Conservation (phyloP, 2,113 vertebrate species). For the Halichoerus grypus region DNA sequence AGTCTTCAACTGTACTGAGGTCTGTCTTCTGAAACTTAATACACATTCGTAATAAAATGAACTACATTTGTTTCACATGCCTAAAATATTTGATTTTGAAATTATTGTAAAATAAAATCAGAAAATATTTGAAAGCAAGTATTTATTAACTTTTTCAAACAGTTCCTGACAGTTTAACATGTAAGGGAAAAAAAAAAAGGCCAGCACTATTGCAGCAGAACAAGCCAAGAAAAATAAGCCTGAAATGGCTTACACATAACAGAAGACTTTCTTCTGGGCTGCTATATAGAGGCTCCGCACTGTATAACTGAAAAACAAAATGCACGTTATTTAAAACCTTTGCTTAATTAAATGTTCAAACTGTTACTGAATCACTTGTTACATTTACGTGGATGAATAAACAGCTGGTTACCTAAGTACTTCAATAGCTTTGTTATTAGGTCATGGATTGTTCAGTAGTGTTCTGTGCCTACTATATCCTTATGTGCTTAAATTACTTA, state of each 20-base stretch:
- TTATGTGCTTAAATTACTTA: not conserved
- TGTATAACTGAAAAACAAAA: slow-evolving; percentile 71
- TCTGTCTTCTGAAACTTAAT: not conserved
- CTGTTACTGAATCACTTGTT: not conserved
- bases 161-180: slow-evolving; percentile 50
- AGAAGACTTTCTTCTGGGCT: slow-evolving; percentile 60
- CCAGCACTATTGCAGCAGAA: slow-evolving; percentile 40
- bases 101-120: slow-evolving; percentile 41
- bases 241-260: slow-evolving; percentile 26
- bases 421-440: not conserved
- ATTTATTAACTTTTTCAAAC: slow-evolving; percentile 69
- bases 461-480: not conserved
- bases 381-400: not conserved
- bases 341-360: not conserved
- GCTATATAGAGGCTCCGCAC: not conserved
- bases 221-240: slow-evolving; percentile 48
- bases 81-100: slow-evolving; percentile 59
- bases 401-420: not conserved
- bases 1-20: not conserved
- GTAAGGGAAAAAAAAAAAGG: not conserved
- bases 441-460: not conserved
- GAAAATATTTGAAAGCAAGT: slow-evolving; percentile 57
- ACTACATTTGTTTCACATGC: not conserved
- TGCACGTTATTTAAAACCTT: not conserved
- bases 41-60: not conserved